Evolutionary conservation across 2,113 vertebrate species (phyloP).

Genomic region (Capreolus pygargus): DNA sequence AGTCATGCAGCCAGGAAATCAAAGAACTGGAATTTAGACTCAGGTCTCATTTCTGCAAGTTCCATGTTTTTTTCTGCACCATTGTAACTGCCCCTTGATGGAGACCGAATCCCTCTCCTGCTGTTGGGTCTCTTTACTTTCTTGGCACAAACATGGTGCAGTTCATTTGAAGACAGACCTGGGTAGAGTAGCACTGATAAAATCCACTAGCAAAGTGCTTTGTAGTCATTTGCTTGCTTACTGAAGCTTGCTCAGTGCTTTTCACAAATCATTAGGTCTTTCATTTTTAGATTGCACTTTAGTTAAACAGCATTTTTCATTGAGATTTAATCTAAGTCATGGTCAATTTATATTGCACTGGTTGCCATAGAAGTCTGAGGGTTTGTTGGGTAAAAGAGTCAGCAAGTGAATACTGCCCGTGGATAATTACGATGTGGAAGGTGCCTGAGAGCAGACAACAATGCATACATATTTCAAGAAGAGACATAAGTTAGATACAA

Average conservation of each 20-base stretch:
- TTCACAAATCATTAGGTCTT: constrained; percentile 4
- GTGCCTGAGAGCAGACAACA: not conserved
- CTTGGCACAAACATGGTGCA: not conserved
- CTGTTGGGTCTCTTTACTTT: not conserved
- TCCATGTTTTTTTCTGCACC: not conserved
- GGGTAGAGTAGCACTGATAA: not conserved
- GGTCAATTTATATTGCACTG: not conserved
- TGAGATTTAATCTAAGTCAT: not conserved
- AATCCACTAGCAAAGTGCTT: not conserved
- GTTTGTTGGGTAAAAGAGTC: not conserved
- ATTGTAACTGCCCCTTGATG: not conserved
- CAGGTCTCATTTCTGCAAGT: not conserved
- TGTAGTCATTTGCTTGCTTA: not conserved
- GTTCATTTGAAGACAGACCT: not conserved
- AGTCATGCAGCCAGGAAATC: not conserved
- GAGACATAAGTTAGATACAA: not conserved
- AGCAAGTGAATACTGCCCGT: not conserved
- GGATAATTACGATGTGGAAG: not conserved
- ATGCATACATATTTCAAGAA: not conserved
- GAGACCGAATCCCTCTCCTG: not conserved
- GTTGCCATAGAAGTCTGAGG: not conserved
- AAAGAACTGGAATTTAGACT: not conserved
- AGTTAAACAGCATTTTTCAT: not conserved
- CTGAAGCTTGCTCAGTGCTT: not conserved
- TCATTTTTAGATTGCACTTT: not conserved